These are phyloP conservation scores for Procavia capensis DNA, from an alignment of 2,113 vertebrate species.

Conservation along the genomic window DNA sequence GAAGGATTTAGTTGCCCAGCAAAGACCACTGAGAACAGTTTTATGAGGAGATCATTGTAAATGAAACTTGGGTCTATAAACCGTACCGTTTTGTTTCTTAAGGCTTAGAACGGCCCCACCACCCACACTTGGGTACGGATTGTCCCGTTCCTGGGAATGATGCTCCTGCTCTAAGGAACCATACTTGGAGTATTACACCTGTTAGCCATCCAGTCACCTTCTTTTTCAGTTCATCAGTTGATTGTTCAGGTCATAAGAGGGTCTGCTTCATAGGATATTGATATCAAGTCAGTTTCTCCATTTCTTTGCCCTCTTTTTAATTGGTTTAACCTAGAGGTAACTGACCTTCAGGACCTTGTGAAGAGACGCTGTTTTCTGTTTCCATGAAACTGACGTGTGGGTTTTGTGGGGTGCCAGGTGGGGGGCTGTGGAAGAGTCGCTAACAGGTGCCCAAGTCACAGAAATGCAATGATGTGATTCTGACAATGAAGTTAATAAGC, in stretches of 20 bases:
- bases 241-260: background rate
- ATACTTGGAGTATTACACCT: background rate
- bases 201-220: slow-evolving; percentile 11
- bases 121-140: background rate
- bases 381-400: slow-evolving; percentile 66
- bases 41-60: background rate
- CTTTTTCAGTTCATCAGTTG: slow-evolving; percentile 23
- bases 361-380: slow-evolving; percentile 63
- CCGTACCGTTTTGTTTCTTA: slow-evolving; percentile 21
- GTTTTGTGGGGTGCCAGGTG: slow-evolving; percentile 21
- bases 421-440: background rate
- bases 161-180: background rate
- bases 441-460: slow-evolving; percentile 53
- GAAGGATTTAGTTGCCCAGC: background rate
- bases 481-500: background rate
- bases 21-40: background rate
- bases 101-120: background rate
- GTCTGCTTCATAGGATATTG: slow-evolving; percentile 7
- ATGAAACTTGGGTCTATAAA: background rate
- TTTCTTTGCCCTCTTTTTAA: slow-evolving; percentile 42
- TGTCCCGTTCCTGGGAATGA: slow-evolving; percentile 14
- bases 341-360: slow-evolving; percentile 40
- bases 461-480: background rate
- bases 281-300: too few relatives aligned
- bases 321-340: background rate